phyloP scores from a whole-genome alignment of 1,140 invertebrate genomes.

The Latrodectus geometricus region DNA sequence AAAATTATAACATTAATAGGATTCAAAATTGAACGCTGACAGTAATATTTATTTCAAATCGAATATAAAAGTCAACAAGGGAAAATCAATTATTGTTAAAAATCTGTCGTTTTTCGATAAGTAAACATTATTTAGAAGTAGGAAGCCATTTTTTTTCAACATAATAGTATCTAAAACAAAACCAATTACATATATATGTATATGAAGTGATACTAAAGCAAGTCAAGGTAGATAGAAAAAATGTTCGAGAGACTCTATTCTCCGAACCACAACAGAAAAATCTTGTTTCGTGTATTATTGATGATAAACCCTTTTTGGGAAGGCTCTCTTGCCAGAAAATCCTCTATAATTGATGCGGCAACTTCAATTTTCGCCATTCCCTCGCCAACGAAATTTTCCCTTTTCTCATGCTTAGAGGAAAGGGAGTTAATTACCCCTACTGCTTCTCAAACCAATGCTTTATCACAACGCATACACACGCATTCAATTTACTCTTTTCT shows the following conservation, averaged over 20 bases:
- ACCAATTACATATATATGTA: neutral
- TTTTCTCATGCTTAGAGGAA: neutral
- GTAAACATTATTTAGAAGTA: too few relatives aligned
- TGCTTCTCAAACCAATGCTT: conserved; percentile 34
- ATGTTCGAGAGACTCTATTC: neutral
- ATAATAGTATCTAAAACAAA: neutral
- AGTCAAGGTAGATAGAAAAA: neutral
- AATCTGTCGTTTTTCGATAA: too few relatives aligned
- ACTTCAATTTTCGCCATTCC: conserved; percentile 51
- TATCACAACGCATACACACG: conserved; percentile 49
- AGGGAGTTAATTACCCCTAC: conserved; percentile 32
- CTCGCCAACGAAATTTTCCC: conserved; percentile 19
- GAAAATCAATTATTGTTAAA: too few relatives aligned
- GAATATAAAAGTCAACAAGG: too few relatives aligned
- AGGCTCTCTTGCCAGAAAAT: conserved; percentile 7
- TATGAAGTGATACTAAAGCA: neutral
- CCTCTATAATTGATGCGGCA: conserved; percentile 49
- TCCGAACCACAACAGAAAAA: neutral
- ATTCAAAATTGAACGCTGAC: too few relatives aligned
- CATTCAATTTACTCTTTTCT: conserved; percentile 47
- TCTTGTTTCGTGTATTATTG: conserved; percentile 43
- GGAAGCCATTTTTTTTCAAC: too few relatives aligned
- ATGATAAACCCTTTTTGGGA: conserved; percentile 12
- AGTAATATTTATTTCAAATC: too few relatives aligned
- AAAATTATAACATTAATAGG: too few relatives aligned